A percentile compares a stretch with the other conserved stretches of the same genome.
Conservation (phyloP, 1,140 invertebrate genomes). For the Protaetia brevitarsis region DNA sequence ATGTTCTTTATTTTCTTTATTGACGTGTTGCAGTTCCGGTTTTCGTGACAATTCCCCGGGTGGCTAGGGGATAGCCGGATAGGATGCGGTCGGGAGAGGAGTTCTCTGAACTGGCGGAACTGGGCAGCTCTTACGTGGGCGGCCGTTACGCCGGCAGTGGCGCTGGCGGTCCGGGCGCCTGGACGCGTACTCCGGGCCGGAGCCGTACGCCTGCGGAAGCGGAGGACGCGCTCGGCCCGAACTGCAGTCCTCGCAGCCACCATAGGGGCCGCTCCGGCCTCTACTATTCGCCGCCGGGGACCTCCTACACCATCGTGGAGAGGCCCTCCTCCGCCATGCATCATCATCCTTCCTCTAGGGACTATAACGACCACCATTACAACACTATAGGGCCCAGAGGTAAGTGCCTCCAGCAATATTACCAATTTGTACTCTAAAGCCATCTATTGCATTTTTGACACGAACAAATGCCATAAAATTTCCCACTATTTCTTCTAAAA, state of each 20-base stretch:
- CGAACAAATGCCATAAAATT: background rate
- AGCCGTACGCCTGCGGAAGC: conserved; percentile 47
- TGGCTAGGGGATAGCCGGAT: conserved; percentile 40
- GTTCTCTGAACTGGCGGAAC: conserved; percentile 55
- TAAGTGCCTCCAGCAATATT: conserved; percentile 28
- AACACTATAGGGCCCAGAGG: conserved; percentile 47
- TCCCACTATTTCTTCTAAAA: background rate
- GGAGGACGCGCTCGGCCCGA: conserved; percentile 49
- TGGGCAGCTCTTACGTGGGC: conserved; percentile 45
- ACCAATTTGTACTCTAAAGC: background rate
- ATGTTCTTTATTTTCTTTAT: too few species aligned
- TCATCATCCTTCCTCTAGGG: conserved; percentile 54
- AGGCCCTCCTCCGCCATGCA: conserved; percentile 71
- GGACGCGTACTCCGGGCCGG: conserved; percentile 42
- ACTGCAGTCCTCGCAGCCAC: conserved; percentile 45
- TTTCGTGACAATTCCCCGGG: conserved; percentile 43
- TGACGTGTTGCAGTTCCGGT: conserved; percentile 42
- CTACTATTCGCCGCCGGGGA: conserved; percentile 69
- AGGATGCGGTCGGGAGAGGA: conserved; percentile 52
- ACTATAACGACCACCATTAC: conserved; percentile 59
- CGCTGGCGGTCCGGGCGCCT: conserved; percentile 49
- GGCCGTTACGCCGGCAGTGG: conserved; percentile 52
- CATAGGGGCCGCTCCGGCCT: conserved; percentile 55
- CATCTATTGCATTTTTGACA: too few species aligned
- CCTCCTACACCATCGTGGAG: conserved; percentile 82